Base-by-base conservation (phyloP, 2,113 vertebrate species). In the Campylomormyrus tamandua region DNA sequence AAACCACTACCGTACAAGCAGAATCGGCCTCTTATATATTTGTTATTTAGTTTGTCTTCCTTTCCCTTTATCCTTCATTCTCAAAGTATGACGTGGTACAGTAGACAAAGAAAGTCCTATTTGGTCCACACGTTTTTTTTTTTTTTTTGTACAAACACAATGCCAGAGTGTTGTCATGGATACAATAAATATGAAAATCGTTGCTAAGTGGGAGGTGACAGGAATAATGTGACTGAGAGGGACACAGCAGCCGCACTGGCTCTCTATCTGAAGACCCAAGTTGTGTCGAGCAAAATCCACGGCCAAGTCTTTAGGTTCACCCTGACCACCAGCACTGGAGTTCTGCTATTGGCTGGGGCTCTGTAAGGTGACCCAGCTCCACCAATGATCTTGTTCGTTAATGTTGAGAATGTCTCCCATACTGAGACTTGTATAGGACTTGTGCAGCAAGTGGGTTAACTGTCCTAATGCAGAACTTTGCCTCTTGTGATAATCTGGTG, bases 181-280 rank as follows among this genome's bases (percentile, higher is more conserved):
- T 53, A 89, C 74, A n/a, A 83, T 89, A 89, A 83, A 89, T 58
- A 56, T 58, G 74, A 89, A 58, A 56, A 53, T 24, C n/a, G 74
- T 83, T 56, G 48, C 70, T 52, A 52, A 83, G 88, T 53, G 88
- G 74, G 74, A 83, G 88, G 74, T 83, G 74, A 56, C 15, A 24
- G 39, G 46, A 42, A 83, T 42, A 88, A 66, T 13, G 35, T 35
- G 10, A 83, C 27, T n/a, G 49, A 77, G 45, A 42, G 46, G 53
- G 15, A 21, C 27, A 21, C 11, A 13, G 42, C 11, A 31, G 31
- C 46, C 48, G 13, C 74, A 50, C 50, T 83, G 88, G 74, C 35
- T 89, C 50, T 24, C 19, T 39, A 27, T 45, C 31, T 27, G 58
- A 42, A 66, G 56, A 45, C 35, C 2, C 15, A 48, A 88, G 53